These are phyloP conservation scores for Eupithecia tripunctaria DNA, from an alignment of 2,888 invertebrate genomes.

Conservation along the genomic window DNA sequence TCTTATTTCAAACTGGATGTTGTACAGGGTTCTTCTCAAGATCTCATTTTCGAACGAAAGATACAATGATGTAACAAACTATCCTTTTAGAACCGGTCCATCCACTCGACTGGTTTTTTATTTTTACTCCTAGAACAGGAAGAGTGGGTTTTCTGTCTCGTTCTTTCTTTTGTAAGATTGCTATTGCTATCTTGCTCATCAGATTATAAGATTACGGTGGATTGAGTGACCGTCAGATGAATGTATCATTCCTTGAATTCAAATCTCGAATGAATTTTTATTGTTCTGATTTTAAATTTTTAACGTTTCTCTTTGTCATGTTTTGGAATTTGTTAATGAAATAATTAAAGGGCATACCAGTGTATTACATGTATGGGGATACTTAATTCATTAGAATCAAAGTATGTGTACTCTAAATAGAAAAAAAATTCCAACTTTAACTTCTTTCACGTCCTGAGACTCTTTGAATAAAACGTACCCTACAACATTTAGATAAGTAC, in stretches of 20 bases:
- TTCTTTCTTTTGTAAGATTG: slow-evolving; percentile 4
- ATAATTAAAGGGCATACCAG: too few species aligned
- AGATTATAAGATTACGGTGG: slow-evolving; percentile 16
- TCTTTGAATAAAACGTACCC: too few species aligned
- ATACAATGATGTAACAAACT: slow-evolving; percentile 30
- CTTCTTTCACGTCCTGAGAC: too few species aligned
- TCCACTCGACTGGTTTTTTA: slow-evolving; percentile 30
- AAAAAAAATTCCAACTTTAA: too few species aligned
- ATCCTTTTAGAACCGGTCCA: slow-evolving; percentile 27
- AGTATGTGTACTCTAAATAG: too few species aligned
- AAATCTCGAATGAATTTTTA: slow-evolving; percentile 4
- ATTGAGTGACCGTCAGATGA: slow-evolving; percentile 15
- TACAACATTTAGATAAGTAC: too few species aligned
- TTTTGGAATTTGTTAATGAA: background rate
- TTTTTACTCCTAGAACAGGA: slow-evolving; percentile 39
- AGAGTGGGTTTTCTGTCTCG: slow-evolving; percentile 23
- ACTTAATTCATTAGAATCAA: too few species aligned
- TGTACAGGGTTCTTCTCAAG: background rate
- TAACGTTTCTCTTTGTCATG: background rate
- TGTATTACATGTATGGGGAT: too few species aligned
- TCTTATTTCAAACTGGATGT: slow-evolving; percentile 2
- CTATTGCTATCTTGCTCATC: slow-evolving; percentile 16
- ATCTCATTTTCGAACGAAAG: slow-evolving; percentile 16
- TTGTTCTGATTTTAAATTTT: background rate
- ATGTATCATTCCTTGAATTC: slow-evolving; percentile 3